Evolutionary conservation across 2,113 vertebrate species (phyloP).

Genomic region (Aptenodytes forsteri): DNA sequence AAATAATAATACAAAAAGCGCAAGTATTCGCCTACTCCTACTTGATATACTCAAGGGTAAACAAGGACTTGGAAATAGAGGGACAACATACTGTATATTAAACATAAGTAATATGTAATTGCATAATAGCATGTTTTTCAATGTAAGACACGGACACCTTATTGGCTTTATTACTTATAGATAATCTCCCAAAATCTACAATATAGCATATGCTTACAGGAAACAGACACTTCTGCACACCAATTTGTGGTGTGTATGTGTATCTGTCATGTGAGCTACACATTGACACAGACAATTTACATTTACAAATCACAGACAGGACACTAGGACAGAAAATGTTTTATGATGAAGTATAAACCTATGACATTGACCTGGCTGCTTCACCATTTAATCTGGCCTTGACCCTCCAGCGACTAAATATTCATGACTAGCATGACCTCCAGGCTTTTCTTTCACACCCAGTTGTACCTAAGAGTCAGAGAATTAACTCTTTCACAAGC

Average conservation of each 20-base stretch:
- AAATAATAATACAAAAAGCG: background rate
- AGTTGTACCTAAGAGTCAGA: background rate
- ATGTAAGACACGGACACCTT: background rate
- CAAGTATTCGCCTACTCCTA: background rate
- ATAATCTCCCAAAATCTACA: background rate
- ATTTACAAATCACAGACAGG: background rate
- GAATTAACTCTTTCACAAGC: constrained; percentile 18
- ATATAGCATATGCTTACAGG: background rate
- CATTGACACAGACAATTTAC: background rate
- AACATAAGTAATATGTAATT: background rate
- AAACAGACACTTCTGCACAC: background rate
- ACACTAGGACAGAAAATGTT: background rate
- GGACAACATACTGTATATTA: background rate
- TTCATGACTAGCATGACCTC: constrained; percentile 16
- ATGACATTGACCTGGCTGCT: background rate
- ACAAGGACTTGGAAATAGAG: background rate
- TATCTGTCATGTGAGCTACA: background rate
- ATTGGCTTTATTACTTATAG: background rate
- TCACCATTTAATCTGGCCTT: background rate
- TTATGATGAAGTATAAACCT: constrained; percentile 11
- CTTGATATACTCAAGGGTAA: background rate
- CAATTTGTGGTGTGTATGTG: too few relatives aligned
- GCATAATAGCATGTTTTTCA: background rate
- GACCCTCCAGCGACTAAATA: constrained; percentile 39
- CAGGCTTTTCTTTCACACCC: background rate